Percentiles rank a stretch among this genome's conserved stretches.
These are phyloP conservation scores for Etheostoma perlongum DNA, from an alignment of 2,797 vertebrate species.

Conservation along the genomic window DNA sequence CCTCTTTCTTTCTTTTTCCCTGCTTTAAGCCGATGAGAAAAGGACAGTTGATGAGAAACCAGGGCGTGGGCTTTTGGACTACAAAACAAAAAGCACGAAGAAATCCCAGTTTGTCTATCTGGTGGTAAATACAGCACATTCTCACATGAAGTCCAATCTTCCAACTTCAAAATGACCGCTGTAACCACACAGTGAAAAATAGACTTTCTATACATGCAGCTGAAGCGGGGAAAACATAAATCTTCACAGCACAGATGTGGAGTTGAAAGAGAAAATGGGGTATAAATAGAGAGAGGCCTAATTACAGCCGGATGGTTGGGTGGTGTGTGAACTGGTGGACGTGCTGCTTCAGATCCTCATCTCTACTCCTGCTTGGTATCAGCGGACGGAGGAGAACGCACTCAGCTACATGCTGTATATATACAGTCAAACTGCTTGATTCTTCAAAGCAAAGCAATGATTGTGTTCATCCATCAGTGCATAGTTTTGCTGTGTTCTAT, in stretches of 20 bases:
- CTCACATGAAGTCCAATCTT: not conserved
- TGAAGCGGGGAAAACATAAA: slow-evolving; percentile 39
- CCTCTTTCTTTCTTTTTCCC: slow-evolving; percentile 12
- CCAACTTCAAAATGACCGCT: slow-evolving; percentile 48
- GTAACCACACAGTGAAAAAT: slow-evolving; percentile 32
- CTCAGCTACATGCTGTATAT: too few species aligned
- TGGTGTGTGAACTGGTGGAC: slow-evolving; percentile 42
- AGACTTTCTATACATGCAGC: slow-evolving; percentile 39
- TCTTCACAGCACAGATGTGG: slow-evolving; percentile 54
- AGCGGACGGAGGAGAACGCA: too few species aligned
- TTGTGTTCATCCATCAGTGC: too few species aligned
- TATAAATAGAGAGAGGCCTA: slow-evolving; percentile 58
- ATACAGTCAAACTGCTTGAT: too few species aligned
- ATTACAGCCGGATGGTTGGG: slow-evolving; percentile 54
- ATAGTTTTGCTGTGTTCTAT: too few species aligned
- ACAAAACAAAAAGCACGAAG: slow-evolving; percentile 7
- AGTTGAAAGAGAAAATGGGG: slow-evolving; percentile 38
- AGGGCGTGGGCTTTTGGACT: not conserved
- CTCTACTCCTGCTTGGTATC: not conserved
- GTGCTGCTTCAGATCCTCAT: slow-evolving; percentile 22
- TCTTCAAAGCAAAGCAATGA: too few species aligned
- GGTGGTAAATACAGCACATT: slow-evolving; percentile 13
- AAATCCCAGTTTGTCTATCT: not conserved
- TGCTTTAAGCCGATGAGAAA: slow-evolving; percentile 6
- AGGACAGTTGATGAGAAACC: slow-evolving; percentile 3